Evolutionary conservation across 2,113 vertebrate genomes (phyloP), one percentile per base, ranked within the genome.

Genomic region (Falco punctatus): DNA sequence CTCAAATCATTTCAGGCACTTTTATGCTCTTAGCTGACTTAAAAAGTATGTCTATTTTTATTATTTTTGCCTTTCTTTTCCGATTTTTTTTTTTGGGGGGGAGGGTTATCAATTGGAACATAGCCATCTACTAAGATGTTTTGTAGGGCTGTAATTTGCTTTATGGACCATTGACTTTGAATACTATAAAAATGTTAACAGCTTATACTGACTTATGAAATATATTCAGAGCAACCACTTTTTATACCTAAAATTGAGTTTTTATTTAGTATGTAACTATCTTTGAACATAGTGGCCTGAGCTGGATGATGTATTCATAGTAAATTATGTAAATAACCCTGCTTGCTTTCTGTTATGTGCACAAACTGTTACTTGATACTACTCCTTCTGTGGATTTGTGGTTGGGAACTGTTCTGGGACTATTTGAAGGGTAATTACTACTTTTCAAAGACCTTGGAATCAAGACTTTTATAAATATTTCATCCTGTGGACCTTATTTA

Each of bases 1-100:
- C 73, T 93, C 65, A 94, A 64, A 94, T 93, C 2, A 84, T 84
- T 94, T 86, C 40, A 72, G 80, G 22, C 38, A 61, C 88, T 94
- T 96, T 92, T 94, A 79, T 78, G 73, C 61, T 90, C 75, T 71
- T 86, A 74, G 24, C 64, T 81, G 51, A 69, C 35, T 92, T 91
- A 4, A 70, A 86, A 85, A 90, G 17, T 64, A 81, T 30, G 13
- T 52, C 33, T 88, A 46, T 82, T 73, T 92, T 88, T 73, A 70
- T 46, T 83, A 35, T 58, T 92, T 92, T 94, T 90, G 6, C 35
- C n/a, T 86, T 86, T 90, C 16, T 90, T 8, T 48, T 95, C 15
- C 17, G 83, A 70, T 12, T 4, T 3, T 2, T 24, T 75, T 48
- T 61, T 94, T 10, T 5, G 38, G 38, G 38, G 38, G 38, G 38